Evolutionary conservation across 2,888 invertebrate genomes (phyloP), one percentile per base, ranked within the genome.

Genomic region (Agrochola macilenta): DNA sequence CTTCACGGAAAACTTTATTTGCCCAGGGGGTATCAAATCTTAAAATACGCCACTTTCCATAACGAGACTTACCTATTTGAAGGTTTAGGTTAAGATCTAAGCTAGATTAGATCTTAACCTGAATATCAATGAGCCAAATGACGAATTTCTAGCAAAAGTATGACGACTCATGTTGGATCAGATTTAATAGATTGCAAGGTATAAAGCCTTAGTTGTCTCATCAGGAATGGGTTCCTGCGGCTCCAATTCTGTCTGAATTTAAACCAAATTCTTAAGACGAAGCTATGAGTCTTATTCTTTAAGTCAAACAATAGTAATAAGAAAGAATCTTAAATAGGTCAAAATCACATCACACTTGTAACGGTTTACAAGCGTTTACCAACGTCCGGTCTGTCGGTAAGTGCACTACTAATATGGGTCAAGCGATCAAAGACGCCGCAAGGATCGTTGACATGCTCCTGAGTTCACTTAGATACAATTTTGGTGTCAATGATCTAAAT

Each of bases 371-470:
- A 87, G 79, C 90, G 90, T 87, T 93, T 91, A 87, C 85, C 78
- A 61, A 87, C 92, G 87, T 94, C 93, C 94, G 93, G 92, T 76
- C 91, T 74, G 85, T 69, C 75, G 79, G 88, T 84, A 90, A 91
- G 87, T 91, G 90, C 90, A 90, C 81, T 73, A 69, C 74, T 89
- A 89, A 92, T 91, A 79, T 95, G 90, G 95, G 95, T 95, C 95
- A 95, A 78, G 61, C 83, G 90, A 92, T 94, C 94, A 94, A 95
- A 95, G 91, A 87, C 74, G 91, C 93, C 94, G 94, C 92, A 86
- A 82, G 81, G 93, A 91, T 89, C 93, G 88, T 91, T 93, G 93
- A 93, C 92, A 85, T 88, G 84, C 82, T 78, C 78, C 20, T 57
- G 88, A 85, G 90, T 89, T 90, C 89, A 87, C 89, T 80, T 89